Evolutionary conservation across 2,113 vertebrate species (phyloP), one percentile per base, ranked within the genome.

Genomic region (Acrocephalus arundinaceus): DNA sequence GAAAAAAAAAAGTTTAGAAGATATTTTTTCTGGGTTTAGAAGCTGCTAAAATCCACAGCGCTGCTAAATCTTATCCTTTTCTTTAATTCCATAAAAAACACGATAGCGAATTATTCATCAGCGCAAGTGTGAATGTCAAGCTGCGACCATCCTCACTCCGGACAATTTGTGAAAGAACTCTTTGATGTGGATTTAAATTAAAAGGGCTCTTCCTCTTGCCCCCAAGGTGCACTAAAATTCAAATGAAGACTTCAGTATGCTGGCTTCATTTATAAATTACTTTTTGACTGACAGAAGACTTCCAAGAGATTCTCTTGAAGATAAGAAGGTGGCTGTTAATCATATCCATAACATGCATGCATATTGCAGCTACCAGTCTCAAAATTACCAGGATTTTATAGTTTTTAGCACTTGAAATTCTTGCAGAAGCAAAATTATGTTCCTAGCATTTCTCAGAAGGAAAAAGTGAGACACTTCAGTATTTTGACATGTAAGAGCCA

Each of bases 311-410:
- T 74, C 24, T 35, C 51, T 88, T 80, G 33, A 92, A 86, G 82
- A 94, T 87, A 92, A 84, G 86, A 85, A 76, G 48, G 70, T 77
- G 76, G 72, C 27, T 80, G 63, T 81, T 92, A 92, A 89, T 83
- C 75, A 83, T 41, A 94, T 28, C 83, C 67, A 27, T 66, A 88
- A 57, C 71, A 73, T 27, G 62, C 18, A 23, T 41, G 22, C 37
- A 77, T 43, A 89, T 14, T 78, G 74, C 46, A 93, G 74, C 75
- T 85, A 90, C 27, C 67, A 89, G 67, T 6, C 55, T 85, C 54
- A 35, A 93, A 94, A 87, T 46, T 76, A 89, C 20, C 55, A 85
- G 11, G 46, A 89, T 82, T 91, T 91, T 4, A 7, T 62, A 88
- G 20, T 41, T 77, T 95, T 90, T 80, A 93, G 90, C 52, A 39